phyloP scores from a whole-genome alignment of 1,140 invertebrate genomes.

The Brachionus paranguensis region DNA sequence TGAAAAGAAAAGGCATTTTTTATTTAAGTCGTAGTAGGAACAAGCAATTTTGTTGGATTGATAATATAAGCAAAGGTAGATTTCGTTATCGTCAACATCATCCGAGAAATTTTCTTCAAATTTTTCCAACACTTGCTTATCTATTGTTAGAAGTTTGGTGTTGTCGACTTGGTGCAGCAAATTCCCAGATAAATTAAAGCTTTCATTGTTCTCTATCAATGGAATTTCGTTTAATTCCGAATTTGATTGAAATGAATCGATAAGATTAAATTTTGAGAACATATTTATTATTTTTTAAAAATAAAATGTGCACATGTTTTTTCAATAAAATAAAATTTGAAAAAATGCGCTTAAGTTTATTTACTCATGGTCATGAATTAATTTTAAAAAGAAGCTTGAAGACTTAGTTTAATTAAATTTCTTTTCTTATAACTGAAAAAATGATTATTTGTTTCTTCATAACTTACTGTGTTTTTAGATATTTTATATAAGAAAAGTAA shows the following conservation, averaged over 20 bases:
- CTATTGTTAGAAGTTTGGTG: background rate
- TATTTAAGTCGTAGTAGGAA: conserved; percentile 19
- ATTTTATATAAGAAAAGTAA: no score
- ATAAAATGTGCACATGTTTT: background rate
- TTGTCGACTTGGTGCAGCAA: background rate
- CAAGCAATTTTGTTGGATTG: background rate
- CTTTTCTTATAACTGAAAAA: no score
- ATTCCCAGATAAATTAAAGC: background rate
- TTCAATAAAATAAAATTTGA: background rate
- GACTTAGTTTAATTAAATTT: no score
- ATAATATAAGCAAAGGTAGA: conserved; percentile 2
- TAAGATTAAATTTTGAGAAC: background rate
- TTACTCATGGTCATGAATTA: background rate
- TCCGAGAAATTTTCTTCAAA: background rate
- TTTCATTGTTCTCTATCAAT: background rate
- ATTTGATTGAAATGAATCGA: background rate
- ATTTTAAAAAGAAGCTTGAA: background rate
- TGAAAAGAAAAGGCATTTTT: conserved; percentile 12
- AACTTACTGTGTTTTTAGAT: no score
- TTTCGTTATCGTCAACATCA: conserved; percentile 17
- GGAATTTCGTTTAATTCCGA: background rate
- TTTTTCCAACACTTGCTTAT: background rate
- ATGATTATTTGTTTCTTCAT: no score
- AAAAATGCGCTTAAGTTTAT: background rate
- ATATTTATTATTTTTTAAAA: background rate